Evolutionary conservation across 2,888 invertebrate genomes (phyloP), one percentile per base, ranked within the genome.

Genomic region (Chloromyia formosa): DNA sequence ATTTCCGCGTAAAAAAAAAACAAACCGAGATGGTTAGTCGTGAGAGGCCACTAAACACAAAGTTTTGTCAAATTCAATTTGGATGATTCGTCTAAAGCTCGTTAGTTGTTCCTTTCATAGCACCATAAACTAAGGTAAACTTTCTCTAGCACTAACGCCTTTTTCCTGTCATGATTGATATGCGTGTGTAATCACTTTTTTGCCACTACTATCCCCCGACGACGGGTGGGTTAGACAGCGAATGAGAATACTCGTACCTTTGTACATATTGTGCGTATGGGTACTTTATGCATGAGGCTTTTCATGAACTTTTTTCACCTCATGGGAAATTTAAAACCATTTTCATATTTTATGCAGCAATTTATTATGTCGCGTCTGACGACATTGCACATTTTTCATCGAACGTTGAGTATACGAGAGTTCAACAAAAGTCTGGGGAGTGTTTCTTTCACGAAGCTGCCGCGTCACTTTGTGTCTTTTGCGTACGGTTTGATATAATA

Each of bases 301-400:
- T 23, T 4, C 56, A 16, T 56, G 56, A 56, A 56, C 56, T 18
- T 20, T 35, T 35, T 35, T 35, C 14, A 62, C 40, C 62, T 62
- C 62, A 1, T 35, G 62, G 62, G 62, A 62, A 62, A 62, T 62
- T 40, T 40, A 62, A 62, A 62, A n/a, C 62, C 62, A 62, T 62
- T 62, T 62, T 62, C 62, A 62, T 62, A 62, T 62, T 62, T 62
- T 16, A 62, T 40, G 62, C 62, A 62, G 62, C 62, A 62, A 62
- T 62, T 62, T 62, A 62, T 62, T 62, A 40, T 62, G 62, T 62
- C 62, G 16, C 16, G 16, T 62, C 35, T 62, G 40, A 40, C 62
- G 62, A 62, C 62, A 62, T 40, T 40, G 62, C 62, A 62, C 40
- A 62, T 62, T 62, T 40, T 40, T 62, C 62, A 62, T 62, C 23